phyloP scores from a whole-genome alignment of 2,888 invertebrate genomes.

The Cyclophora punctaria region DNA sequence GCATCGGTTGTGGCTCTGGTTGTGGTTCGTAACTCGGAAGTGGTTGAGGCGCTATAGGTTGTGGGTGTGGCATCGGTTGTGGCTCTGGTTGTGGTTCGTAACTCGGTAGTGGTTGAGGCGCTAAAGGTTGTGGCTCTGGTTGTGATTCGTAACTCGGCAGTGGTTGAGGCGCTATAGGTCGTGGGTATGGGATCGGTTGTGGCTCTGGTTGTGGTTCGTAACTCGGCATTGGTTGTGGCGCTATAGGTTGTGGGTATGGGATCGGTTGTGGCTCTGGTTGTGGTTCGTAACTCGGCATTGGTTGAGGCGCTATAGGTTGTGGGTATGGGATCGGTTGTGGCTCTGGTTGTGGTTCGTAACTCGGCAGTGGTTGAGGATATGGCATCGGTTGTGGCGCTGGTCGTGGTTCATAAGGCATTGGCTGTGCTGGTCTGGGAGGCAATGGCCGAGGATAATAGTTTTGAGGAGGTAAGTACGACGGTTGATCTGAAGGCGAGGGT shows the following conservation, averaged over 20 bases:
- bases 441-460: neutral
- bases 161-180: neutral
- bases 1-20: neutral
- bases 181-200: no score
- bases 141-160: neutral
- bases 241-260: neutral
- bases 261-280: neutral
- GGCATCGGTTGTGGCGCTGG: neutral
- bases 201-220: neutral
- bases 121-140: neutral
- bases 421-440: no score
- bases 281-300: slow-evolving; percentile 1
- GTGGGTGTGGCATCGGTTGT: neutral
- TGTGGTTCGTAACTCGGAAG: neutral
- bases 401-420: neutral
- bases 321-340: no score
- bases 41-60: neutral
- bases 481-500: neutral
- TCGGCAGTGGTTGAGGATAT: no score
- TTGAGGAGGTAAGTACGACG: neutral
- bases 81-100: neutral
- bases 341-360: no score
- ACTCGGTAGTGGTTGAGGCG: slow-evolving; percentile 1
- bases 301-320: neutral
- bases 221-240: neutral